Evolutionary conservation across 2,797 vertebrate genomes (phyloP).

Genomic region (Dromococcyx pavoninus): DNA sequence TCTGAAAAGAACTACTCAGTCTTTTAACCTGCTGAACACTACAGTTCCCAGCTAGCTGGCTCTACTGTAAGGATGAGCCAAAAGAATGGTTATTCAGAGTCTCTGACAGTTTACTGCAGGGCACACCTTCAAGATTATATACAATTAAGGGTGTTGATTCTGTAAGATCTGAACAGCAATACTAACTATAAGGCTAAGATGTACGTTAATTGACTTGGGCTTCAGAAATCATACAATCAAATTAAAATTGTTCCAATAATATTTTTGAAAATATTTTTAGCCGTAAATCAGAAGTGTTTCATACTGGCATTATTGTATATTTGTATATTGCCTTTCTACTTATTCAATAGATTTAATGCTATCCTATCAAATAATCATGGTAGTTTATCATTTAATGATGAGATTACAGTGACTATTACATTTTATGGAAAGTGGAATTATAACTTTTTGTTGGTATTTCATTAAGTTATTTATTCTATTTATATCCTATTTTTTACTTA

Average conservation of each 20-base stretch:
- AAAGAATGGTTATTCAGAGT: background rate
- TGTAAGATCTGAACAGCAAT: background rate
- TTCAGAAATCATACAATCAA: background rate
- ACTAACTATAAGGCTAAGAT: background rate
- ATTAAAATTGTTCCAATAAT: background rate
- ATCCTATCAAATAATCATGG: background rate
- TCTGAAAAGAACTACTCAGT: background rate
- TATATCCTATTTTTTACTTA: background rate
- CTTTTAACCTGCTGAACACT: background rate
- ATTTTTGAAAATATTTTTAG: background rate
- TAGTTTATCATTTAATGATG: background rate
- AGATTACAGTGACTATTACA: background rate
- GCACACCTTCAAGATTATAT: background rate
- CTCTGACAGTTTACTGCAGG: background rate
- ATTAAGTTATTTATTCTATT: background rate
- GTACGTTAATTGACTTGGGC: background rate
- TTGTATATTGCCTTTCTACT: background rate
- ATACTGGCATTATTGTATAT: background rate
- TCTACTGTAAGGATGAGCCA: background rate
- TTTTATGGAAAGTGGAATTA: background rate
- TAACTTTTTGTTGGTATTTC: background rate
- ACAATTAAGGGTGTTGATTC: background rate
- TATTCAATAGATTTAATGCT: background rate
- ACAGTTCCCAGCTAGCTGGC: background rate
- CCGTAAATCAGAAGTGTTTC: background rate